Conservation (phyloP, 2,888 invertebrate species). For the Rotaria macrura region DNA sequence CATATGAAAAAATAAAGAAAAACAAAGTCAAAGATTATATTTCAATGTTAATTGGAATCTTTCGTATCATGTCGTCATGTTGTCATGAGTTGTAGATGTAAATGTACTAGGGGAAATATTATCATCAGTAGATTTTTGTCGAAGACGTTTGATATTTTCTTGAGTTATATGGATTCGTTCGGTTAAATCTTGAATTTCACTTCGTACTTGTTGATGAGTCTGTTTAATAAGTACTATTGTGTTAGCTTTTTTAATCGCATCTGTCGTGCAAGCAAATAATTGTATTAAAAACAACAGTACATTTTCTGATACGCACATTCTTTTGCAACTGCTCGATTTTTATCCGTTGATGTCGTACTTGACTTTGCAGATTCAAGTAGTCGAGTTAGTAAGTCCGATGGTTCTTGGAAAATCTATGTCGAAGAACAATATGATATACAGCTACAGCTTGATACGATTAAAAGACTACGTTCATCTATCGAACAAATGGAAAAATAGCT, state of each 20-base stretch:
- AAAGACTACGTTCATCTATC: slow-evolving; percentile 41
- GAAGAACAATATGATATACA: slow-evolving; percentile 58
- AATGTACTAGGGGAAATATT: not conserved
- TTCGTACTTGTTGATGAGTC: slow-evolving; percentile 61
- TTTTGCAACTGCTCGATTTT: not conserved
- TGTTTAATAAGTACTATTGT: slow-evolving; percentile 65
- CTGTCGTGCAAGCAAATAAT: slow-evolving; percentile 51
- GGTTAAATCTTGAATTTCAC: slow-evolving; percentile 47
- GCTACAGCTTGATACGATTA: too few relatives aligned
- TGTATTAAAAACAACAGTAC: too few relatives aligned
- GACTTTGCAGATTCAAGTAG: not conserved
- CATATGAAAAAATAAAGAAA: not conserved
- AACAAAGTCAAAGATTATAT: not conserved
- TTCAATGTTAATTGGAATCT: not conserved
- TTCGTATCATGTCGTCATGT: too few relatives aligned
- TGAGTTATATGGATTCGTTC: slow-evolving; percentile 46
- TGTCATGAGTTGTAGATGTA: not conserved
- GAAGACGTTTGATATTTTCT: slow-evolving; percentile 54
- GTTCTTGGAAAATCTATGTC: not conserved
- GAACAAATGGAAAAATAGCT: too few relatives aligned
- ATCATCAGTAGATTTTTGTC: not conserved
- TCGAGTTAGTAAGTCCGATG: not conserved
- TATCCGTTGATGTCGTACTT: not conserved
- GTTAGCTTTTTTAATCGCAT: slow-evolving; percentile 65
- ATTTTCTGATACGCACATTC: not conserved